Evolutionary conservation across 2,113 vertebrate species (phyloP), one percentile per base, ranked within the genome.

Genomic region (Rana temporaria): DNA sequence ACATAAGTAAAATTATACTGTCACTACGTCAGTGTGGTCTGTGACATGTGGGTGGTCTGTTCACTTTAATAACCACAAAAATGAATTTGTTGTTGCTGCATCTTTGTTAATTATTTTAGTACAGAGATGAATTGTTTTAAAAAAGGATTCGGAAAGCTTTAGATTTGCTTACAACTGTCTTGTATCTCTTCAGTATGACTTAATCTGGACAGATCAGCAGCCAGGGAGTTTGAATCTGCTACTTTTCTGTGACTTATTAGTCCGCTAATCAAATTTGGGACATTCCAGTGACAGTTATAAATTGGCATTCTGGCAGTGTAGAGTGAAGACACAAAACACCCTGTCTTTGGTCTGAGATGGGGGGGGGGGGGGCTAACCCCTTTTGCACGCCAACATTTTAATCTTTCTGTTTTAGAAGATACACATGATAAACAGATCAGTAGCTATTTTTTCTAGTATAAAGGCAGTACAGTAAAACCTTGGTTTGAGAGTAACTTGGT

Each of bases 191-290:
- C 79, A 86, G 85, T 75, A 71, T 79, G 26, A 77, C 77, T 84
- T 84, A 69, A 76, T 53, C 4, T n/a, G n/a, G 77, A 78, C 30
- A 85, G 84, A 84, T 84, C 84, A 62, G 69, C 85, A 57, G 81
- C 85, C 53, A 87, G 78, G 84, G 82, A 76, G 81, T 76, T 48
- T 60, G 63, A 60, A 83, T 75, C 81, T n/a, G 81, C 81, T 76
- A 66, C 87, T 85, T 84, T 85, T 88, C 82, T 78, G 68, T 85
- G 81, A 84, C 79, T 85, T 88, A 85, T 84, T 91, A 88, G 80
- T 59, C 42, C 68, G 59, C 62, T 92, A 91, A 93, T 89, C 86
- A 87, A 88, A 92, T 94, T 90, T 76, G 90, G 86, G 84, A 90
- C 86, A 89, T 86, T 86, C 74, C 81, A 86, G 89, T 87, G 86